Base-by-base conservation (phyloP, 2,113 vertebrate species). In the Psittacula cyanocephala region DNA sequence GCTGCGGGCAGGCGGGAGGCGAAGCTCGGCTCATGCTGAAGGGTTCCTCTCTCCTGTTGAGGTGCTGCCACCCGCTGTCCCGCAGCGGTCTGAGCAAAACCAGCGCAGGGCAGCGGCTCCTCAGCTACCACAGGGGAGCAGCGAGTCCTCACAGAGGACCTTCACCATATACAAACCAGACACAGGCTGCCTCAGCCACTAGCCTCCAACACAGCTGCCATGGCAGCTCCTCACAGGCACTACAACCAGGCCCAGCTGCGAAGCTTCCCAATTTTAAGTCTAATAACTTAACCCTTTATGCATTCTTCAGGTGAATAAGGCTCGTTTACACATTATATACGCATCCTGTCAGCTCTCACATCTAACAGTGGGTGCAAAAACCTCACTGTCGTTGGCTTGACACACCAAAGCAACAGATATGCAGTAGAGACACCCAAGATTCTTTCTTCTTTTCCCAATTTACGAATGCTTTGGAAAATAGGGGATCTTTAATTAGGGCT, bases 41-140 rank as follows among this genome's bases (percentile, higher is more conserved):
- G 31, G 37, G 17, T n/a, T 18, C 10, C 31, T 35, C 41, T 86
- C 59, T 46, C 8, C 18, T 4, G 81, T 33, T 86, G 64, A 50
- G 85, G 76, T 85, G 86, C 93, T 92, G 85, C 70, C 89, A 76
- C 85, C 89, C 71, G 8, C 85, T 33, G 81, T 86, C 60, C 81
- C 33, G 10, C 29, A 6, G 5, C 31, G 55, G 50, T 12, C 11
- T 11, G 44, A 60, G 44, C 52, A 41, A 41, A 74, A 18, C 27
- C 17, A 11, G 5, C 1, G 0, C 4, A 6, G 44, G 49, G 46
- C 31, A 6, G 60, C 27, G 7, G 41, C 81, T 24, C n/a, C 52
- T 13, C 59, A 4, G 53, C 57, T 10, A 9, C 20, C 3, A 4
- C n/a, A 13, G 25, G 7, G 14, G 33, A 24, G 35, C 23, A 4